Percentiles rank a stretch among this genome's conserved stretches.
Evolutionary conservation across 1,140 invertebrate genomes (phyloP).

Genomic region (Bacillus rossius): DNA sequence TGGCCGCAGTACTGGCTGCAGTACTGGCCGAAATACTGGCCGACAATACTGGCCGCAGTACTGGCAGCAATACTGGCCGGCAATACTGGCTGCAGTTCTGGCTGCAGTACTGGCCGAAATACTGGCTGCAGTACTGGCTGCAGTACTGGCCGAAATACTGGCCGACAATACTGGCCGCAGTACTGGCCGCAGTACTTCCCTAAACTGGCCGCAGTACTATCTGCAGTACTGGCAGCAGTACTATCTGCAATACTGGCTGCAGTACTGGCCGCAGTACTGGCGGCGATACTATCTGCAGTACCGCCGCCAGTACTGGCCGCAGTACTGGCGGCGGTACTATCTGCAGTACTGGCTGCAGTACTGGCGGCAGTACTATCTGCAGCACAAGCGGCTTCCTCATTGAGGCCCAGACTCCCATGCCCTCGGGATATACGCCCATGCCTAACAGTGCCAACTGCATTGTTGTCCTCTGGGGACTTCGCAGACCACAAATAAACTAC

Average conservation of each 20-base stretch:
- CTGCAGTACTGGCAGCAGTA: not conserved
- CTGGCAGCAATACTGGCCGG: too few relatives aligned
- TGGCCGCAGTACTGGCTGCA: not conserved
- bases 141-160: not conserved
- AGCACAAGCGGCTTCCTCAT: too few relatives aligned
- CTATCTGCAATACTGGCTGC: not conserved
- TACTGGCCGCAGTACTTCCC: not conserved
- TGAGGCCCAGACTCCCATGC: too few relatives aligned
- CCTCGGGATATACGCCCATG: too few relatives aligned
- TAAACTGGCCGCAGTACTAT: not conserved
- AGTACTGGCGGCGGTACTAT: not conserved
- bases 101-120: not conserved
- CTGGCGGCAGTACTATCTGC: not conserved
- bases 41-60: not conserved
- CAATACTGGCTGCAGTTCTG: not conserved
- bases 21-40: too few relatives aligned
- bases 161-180: not conserved
- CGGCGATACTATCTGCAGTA: not conserved
- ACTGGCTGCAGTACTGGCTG: not conserved
- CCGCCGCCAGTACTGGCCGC: not conserved
- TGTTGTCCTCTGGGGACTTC: too few relatives aligned
- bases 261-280: not conserved
- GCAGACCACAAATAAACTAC: too few relatives aligned
- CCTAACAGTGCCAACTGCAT: too few relatives aligned
- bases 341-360: not conserved